phyloP scores from a whole-genome alignment of 2,113 vertebrate species.

The Gadus macrocephalus region DNA sequence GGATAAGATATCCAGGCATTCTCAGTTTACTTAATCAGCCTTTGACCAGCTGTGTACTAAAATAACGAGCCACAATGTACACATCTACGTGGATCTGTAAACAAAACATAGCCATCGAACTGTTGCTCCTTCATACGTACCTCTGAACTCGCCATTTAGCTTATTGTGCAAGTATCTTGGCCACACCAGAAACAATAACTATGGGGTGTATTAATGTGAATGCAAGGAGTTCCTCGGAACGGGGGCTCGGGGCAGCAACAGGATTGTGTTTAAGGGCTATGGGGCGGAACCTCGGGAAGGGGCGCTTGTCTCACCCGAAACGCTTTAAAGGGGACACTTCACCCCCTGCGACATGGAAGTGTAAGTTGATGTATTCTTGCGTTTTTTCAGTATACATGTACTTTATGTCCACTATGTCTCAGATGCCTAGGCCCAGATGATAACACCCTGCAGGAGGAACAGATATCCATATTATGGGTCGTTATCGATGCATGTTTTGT shows the following conservation, averaged over 20 bases:
- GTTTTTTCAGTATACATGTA: not conserved
- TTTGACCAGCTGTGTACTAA: slow-evolving; percentile 32
- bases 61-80: slow-evolving; percentile 22
- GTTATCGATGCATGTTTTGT: not conserved
- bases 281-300: slow-evolving; percentile 19
- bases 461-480: not conserved
- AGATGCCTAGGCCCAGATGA: not conserved
- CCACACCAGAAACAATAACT: too few species aligned
- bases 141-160: slow-evolving; percentile 55
- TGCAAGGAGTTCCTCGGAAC: too few species aligned
- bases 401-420: not conserved
- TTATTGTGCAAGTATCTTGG: not conserved
- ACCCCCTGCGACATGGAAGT: slow-evolving; percentile 52
- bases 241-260: not conserved
- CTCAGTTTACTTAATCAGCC: slow-evolving; percentile 6
- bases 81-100: not conserved
- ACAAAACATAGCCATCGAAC: not conserved
- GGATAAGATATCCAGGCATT: not conserved
- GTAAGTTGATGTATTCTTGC: slow-evolving; percentile 28
- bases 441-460: not conserved
- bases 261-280: too few species aligned
- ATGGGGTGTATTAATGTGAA: not conserved
- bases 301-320: slow-evolving; percentile 33
- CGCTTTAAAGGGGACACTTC: slow-evolving; percentile 1
- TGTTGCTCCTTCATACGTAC: slow-evolving; percentile 33